Evolutionary conservation across 2,113 vertebrate species (phyloP).

Genomic region (Vulpes vulpes): DNA sequence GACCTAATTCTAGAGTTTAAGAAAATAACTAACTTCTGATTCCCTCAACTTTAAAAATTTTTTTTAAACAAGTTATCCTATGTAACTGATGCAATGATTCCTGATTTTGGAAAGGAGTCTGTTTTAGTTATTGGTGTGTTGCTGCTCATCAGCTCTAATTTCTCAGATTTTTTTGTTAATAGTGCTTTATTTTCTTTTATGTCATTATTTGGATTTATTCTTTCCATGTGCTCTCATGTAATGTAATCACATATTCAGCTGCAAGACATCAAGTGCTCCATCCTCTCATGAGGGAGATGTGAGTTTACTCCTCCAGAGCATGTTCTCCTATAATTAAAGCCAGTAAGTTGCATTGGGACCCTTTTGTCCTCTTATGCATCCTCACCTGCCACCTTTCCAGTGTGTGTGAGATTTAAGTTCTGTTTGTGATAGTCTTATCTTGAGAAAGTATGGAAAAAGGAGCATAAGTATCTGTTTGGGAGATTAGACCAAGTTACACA

Average conservation of each 20-base stretch:
- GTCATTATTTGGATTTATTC: background rate
- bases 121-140: background rate
- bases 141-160: background rate
- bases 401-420: background rate
- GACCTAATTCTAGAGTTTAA: constrained; percentile 37
- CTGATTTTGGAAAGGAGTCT: constrained; percentile 6
- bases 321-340: fast-evolving
- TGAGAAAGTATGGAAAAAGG: background rate
- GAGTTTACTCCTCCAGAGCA: background rate
- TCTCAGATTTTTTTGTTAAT: background rate
- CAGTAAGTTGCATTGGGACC: background rate
- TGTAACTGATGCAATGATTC: background rate
- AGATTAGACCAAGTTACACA: background rate
- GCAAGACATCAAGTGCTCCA: background rate
- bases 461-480: background rate
- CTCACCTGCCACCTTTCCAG: background rate
- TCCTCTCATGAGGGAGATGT: background rate
- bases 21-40: background rate
- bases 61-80: background rate
- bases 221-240: background rate
- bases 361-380: background rate
- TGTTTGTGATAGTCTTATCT: background rate
- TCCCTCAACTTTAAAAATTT: background rate
- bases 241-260: background rate
- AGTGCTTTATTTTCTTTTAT: background rate